Percentiles rank a stretch among this genome's conserved stretches.
These are phyloP conservation scores for Catocala nupta DNA, from an alignment of 2,888 invertebrate species.

Conservation along the genomic window DNA sequence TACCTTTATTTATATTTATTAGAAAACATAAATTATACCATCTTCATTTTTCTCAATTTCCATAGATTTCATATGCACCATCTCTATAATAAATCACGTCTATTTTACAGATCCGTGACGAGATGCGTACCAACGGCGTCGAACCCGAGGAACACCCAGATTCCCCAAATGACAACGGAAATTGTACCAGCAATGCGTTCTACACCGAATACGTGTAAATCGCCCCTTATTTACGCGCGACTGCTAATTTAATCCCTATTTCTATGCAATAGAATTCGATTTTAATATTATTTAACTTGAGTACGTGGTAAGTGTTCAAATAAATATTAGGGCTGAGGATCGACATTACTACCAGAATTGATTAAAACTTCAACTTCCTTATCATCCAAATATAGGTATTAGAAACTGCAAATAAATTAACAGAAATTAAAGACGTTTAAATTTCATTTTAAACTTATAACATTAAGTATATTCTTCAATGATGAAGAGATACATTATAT, in stretches of 20 bases:
- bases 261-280: constrained; percentile 1
- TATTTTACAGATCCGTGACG: constrained; percentile 85
- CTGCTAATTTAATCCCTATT: constrained; percentile 41
- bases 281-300: constrained; percentile 8
- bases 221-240: constrained; percentile 20
- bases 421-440: no score
- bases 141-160: constrained; percentile 88
- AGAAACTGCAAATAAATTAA: no score
- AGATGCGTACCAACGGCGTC: constrained; percentile 88
- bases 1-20: no score
- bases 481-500: no score
- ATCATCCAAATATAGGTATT: no score
- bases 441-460: no score
- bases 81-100: constrained; percentile 18
- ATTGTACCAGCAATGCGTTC: constrained; percentile 89
- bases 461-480: no score
- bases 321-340: background rate
- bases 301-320: constrained; percentile 3
- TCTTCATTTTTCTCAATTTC: no score
- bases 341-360: background rate
- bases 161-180: constrained; percentile 86
- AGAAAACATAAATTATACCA: no score
- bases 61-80: no score
- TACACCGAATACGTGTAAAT: constrained; percentile 77
- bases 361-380: background rate